Evolutionary conservation across 2,888 invertebrate genomes (phyloP), one percentile per base, ranked within the genome.

Genomic region (Phengaris arion): DNA sequence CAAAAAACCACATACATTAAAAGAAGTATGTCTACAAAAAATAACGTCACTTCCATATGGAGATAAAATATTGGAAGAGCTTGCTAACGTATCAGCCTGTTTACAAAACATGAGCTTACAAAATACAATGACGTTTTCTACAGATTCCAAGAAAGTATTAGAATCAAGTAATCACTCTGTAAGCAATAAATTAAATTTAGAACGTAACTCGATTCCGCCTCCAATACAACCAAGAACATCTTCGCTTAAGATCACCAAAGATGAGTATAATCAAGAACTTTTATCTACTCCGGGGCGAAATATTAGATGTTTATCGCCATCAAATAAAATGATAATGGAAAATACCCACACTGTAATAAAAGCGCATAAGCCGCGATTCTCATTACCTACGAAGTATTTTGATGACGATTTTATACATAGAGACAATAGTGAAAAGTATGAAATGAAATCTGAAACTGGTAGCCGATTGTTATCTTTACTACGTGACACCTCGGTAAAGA

Each of bases 261-360:
- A 90, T 76, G 89, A 91, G 76, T 85, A 87, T 76, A 86, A 85
- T 68, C 90, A 95, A 78, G 95, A 95, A 2, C 81, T 96, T 70
- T 95, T 95, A 13, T 95, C 95, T 0, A 91, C 94, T 77, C 88
- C 90, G 54, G 95, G 96, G 82, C 94, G 94, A 73, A 83, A 96
- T 0, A 89, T 96, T 76, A 91, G 96, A 8, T 96, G 96, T 82
- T 90, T 97, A 12, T 97, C 97, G 0, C 97, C 97, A 0, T 95
- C 96, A 6, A 97, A 97, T 84, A 94, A 95, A 83, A 92, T 93
- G 82, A 88, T 95, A 68, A 92, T 95, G 84, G 94, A 95, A 77
- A 94, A 94, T 82, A 94, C 94, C 35, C 93, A 93, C 68, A 90
- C 91, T 72, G 84, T 93, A n/a, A 86, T 92, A 72, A 84, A 84